Evolutionary conservation across 2,113 vertebrate genomes (phyloP), one percentile per base, ranked within the genome.

Genomic region (Eurystomus gularis): DNA sequence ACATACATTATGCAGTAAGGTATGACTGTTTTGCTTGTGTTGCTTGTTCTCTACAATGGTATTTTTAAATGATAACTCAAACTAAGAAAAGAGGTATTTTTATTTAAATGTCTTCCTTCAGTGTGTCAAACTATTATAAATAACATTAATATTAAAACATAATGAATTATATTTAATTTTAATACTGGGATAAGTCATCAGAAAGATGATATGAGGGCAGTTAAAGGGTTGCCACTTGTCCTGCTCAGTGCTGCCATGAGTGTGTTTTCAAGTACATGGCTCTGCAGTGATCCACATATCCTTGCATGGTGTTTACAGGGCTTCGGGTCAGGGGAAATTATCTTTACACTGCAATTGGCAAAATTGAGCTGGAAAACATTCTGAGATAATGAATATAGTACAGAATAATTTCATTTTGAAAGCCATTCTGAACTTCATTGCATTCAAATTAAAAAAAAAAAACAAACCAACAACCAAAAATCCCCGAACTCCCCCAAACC

Each of bases 11-110:
- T 60, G 37, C 10, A 19, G 31, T 54, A 70, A 73, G 17, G 11
- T 58, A 24, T 13, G 14, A 33, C 23, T 73, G 24, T 55, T 58
- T 64, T 62, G 23, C 11, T 62, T 70, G 58, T 44, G 42, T 44
- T 13, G 16, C 20, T 52, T 21, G 11, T 70, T 86, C 29, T 75
- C 28, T 84, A 31, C 18, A 66, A 33, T 10, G 7, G 6, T 55
- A 84, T 86, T 86, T 95, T 87, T 1, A 95, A 86, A 83, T 61
- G 19, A 13, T 69, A 77, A 66, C 49, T 88, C 39, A 61, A 48
- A 69, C 4, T 57, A 65, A 52, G 25, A 80, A 20, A 25, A 17
- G 15, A 70, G 21, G 11, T 77, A 42, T 66, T 93, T 94, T 90
- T 78, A 79, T 77, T 76, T 17, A 88, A 69, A 76, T 64, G 2